These are phyloP conservation scores for Frankliniella intonsa DNA, from an alignment of 2,888 invertebrate species.

Conservation along the genomic window DNA sequence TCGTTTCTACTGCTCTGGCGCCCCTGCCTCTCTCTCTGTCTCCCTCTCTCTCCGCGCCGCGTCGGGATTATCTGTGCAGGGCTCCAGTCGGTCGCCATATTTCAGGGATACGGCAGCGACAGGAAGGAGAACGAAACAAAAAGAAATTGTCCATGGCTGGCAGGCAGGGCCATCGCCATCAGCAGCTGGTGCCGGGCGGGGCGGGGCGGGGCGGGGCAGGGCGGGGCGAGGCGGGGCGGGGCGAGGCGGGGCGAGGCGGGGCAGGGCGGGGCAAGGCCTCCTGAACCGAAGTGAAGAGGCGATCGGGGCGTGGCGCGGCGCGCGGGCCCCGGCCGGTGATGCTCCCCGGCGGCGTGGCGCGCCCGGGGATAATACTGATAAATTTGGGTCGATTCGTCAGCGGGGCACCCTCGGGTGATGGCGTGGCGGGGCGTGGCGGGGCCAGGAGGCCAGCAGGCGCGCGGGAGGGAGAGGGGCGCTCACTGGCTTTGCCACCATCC, in stretches of 20 bases:
- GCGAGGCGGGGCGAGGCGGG: not conserved
- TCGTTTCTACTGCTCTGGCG: too few species aligned
- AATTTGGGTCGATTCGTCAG: constrained; percentile 23
- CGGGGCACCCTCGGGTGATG: constrained; percentile 21
- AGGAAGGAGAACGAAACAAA: not conserved
- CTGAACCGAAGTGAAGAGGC: not conserved
- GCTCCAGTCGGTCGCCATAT: not conserved
- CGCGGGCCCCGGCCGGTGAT: not conserved
- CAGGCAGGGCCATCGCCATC: not conserved
- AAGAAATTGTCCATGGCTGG: constrained; percentile 24
- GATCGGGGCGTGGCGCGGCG: not conserved
- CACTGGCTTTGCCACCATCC: not conserved
- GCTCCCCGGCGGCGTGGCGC: not conserved
- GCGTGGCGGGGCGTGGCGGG: not conserved
- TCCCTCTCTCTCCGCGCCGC: too few species aligned
- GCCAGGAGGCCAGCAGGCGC: not conserved
- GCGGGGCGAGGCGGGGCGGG: not conserved
- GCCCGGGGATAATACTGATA: constrained; percentile 22
- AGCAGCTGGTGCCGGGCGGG: constrained; percentile 1
- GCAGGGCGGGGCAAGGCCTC: too few species aligned
- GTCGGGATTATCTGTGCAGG: too few species aligned
- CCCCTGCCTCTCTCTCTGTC: too few species aligned
- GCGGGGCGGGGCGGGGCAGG: not conserved
- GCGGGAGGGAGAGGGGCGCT: not conserved
- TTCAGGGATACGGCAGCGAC: not conserved